Percentiles rank a stretch among this genome's conserved stretches.
These are phyloP conservation scores for Yoshiicerus persimilis DNA, from an alignment of 1,140 invertebrate genomes.

Conservation along the genomic window DNA sequence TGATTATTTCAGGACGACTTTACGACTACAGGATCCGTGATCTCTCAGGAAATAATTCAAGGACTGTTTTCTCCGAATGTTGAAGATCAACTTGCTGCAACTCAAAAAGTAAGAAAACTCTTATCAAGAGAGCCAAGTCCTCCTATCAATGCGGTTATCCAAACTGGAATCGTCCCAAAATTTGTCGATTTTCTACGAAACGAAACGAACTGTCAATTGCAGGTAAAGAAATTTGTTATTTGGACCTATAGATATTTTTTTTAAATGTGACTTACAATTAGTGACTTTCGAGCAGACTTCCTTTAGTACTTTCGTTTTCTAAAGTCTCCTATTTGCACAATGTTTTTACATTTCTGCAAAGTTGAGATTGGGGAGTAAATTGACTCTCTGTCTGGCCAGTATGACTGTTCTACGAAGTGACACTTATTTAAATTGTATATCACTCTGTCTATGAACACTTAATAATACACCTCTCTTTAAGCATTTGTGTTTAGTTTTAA, in stretches of 20 bases:
- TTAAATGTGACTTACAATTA: no score
- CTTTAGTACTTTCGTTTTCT: background rate
- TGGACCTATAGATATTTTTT: no score
- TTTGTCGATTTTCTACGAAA: conserved; percentile 93
- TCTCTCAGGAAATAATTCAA: conserved; percentile 74
- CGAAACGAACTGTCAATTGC: conserved; percentile 77
- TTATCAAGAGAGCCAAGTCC: conserved; percentile 95
- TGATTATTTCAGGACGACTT: conserved; percentile 22
- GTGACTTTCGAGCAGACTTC: background rate
- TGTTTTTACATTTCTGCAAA: background rate
- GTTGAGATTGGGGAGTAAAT: background rate
- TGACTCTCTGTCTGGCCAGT: background rate
- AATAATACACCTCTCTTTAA: background rate
- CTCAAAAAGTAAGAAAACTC: conserved; percentile 92
- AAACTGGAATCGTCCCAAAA: conserved; percentile 90
- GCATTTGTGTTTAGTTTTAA: background rate
- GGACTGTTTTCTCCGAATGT: conserved; percentile 79
- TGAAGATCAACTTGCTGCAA: conserved; percentile 81
- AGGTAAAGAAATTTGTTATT: conserved; percentile 61
- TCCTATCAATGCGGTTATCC: conserved; percentile 97
- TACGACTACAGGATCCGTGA: conserved; percentile 55
- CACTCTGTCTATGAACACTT: background rate
- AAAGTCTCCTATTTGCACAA: background rate
- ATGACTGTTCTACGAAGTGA: background rate
- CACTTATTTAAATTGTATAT: background rate